Base-by-base conservation (phyloP, 2,797 vertebrate genomes). In the Chelidonichthys spinosus region DNA sequence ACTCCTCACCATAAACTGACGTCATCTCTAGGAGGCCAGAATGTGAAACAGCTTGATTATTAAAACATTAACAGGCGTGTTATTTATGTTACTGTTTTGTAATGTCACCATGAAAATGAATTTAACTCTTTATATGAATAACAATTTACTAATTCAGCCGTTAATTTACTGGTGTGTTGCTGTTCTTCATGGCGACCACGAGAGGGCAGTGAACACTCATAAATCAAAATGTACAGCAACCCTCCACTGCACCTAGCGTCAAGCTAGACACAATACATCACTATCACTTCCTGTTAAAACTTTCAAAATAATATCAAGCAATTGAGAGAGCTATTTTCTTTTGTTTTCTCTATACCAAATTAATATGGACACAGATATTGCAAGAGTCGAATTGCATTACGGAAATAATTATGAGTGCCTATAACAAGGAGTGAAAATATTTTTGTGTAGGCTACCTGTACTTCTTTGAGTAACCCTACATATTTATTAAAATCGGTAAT, bases 141-240 rank as follows among this genome's bases (percentile, higher is more conserved):
- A 4, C n/a, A 18, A 49, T 49, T n/a, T 49, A 18, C 17, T n/a
- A n/a, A 49, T 49, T 18, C 18, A 49, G 47, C n/a, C 7, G n/a
- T 47, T 18, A 49, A 49, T 4, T 18, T 18, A 17, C n/a, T 18
- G 47, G 4, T 44, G 4, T 4, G 7, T 18, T 75, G 56, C 11
- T 68, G 63, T 81, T 68, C 7, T 4, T 11, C 0, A 2, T 0
- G 11, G 0, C 68, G 64, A 5, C 74, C 76, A 46, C 42, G 55
- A 7, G 66, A 61, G 55, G 53, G 50, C 69, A 64, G 71, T 58
- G 9, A 70, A 64, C 3, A 7, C 11, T 18, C 10, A 18, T 11
- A 10, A 25, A n/a, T 37, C 37, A 11, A 4, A 35, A 11, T 33
- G 5, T 54, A 33, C 7, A 33, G 32, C 32, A 35, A 4, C 52